These are phyloP conservation scores for Cebus imitator DNA, from an alignment of 2,113 vertebrate genomes.

Conservation along the genomic window DNA sequence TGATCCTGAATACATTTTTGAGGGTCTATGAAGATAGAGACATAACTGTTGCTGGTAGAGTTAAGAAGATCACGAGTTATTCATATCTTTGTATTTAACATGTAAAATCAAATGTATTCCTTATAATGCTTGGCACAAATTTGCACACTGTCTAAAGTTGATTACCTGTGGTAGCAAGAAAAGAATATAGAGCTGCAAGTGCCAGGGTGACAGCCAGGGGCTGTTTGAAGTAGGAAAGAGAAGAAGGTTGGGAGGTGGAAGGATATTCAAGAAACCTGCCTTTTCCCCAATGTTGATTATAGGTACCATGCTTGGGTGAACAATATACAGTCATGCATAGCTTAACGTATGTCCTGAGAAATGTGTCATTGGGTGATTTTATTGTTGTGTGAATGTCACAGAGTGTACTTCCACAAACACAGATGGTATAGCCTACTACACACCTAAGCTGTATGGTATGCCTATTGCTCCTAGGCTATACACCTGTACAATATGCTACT, in stretches of 20 bases:
- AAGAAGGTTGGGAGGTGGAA: background rate
- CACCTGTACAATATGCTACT: background rate
- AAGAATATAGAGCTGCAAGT: background rate
- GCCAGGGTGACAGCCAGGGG: background rate
- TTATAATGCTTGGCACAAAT: background rate
- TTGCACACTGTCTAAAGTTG: background rate
- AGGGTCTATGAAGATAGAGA: background rate
- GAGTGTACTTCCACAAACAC: background rate
- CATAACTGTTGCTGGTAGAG: background rate
- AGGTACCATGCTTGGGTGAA: background rate
- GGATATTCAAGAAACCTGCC: background rate
- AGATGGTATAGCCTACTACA: background rate
- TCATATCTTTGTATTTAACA: background rate
- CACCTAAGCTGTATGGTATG: background rate
- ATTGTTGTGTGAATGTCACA: background rate
- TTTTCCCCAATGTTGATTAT: background rate
- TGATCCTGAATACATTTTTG: background rate
- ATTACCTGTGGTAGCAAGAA: background rate
- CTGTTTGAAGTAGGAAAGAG: background rate
- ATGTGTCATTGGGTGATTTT: background rate
- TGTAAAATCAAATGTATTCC: background rate
- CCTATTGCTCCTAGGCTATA: background rate
- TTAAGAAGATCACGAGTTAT: background rate
- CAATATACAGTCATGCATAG: background rate
- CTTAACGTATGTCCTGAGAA: background rate